These are phyloP conservation scores for Hydrolagus affinis DNA, from an alignment of 2,113 vertebrate species.

Conservation along the genomic window DNA sequence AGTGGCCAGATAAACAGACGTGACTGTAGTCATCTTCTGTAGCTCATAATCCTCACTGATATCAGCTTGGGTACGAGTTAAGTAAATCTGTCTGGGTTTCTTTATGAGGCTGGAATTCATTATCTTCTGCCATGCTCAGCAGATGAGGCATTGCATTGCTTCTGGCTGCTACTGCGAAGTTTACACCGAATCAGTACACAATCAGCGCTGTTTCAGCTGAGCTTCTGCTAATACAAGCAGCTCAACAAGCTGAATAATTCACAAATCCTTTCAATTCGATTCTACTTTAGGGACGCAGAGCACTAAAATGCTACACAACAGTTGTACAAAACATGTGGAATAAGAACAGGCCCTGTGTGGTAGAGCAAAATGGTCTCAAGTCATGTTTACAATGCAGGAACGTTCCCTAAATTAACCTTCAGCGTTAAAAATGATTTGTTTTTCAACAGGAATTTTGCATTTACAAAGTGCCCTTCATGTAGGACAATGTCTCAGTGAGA, in stretches of 20 bases:
- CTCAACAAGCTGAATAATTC: neutral
- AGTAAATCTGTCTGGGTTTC: constrained; percentile 19
- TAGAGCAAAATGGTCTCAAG: too few species aligned
- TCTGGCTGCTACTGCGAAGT: neutral
- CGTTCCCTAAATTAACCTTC: too few species aligned
- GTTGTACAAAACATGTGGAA: too few species aligned
- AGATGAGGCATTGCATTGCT: neutral
- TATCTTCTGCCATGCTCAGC: neutral
- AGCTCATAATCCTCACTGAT: constrained; percentile 19
- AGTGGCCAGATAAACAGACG: neutral
- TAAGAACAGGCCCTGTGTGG: too few species aligned
- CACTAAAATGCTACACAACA: neutral
- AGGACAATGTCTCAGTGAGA: too few species aligned
- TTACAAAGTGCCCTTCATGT: too few species aligned
- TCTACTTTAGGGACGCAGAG: neutral
- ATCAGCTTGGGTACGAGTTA: neutral
- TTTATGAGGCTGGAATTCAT: neutral
- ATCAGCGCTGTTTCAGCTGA: neutral
- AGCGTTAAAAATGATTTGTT: too few species aligned
- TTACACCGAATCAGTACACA: neutral
- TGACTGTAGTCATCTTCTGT: neutral
- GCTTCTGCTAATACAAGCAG: neutral
- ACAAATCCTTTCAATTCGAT: neutral
- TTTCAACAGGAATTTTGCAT: too few species aligned
- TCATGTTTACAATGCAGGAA: too few species aligned